A percentile compares a stretch with the other conserved stretches of the same genome.
Conservation (phyloP, 2,113 vertebrate genomes). For the western clawed frog (Xenopus tropicalis) region DNA sequence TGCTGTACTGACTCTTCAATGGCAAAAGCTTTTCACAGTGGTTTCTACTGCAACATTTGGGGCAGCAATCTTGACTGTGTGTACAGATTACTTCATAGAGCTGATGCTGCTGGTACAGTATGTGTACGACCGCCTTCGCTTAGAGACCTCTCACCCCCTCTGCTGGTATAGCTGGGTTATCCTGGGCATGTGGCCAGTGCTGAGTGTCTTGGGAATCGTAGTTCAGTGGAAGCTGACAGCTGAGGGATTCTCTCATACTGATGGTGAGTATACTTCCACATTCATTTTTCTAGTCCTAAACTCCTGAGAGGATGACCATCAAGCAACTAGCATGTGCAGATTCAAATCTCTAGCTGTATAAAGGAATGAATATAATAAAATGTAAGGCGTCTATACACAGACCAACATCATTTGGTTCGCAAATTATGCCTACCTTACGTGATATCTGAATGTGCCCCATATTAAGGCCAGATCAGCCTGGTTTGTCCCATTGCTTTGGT, state of each 20-base stretch:
- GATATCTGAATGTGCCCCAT: too few relatives aligned
- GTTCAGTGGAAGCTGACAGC: slow-evolving; percentile 83
- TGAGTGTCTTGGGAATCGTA: slow-evolving; percentile 73
- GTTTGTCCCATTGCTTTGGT: too few relatives aligned
- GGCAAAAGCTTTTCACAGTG: slow-evolving; percentile 78
- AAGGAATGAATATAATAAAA: too few relatives aligned
- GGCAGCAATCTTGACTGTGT: slow-evolving; percentile 74
- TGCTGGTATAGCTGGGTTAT: slow-evolving; percentile 89
- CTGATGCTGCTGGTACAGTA: slow-evolving; percentile 68
- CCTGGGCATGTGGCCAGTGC: slow-evolving; percentile 76
- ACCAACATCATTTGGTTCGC: too few relatives aligned
- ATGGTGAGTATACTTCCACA: slow-evolving; percentile 62
- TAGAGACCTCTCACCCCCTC: slow-evolving; percentile 62
- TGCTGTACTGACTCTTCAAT: slow-evolving; percentile 77
- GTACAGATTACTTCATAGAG: slow-evolving; percentile 80
- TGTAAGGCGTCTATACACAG: too few relatives aligned
- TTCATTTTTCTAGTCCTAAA: background rate
- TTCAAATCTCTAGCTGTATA: too few relatives aligned
- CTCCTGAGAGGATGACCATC: too few relatives aligned
- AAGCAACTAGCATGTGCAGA: too few relatives aligned
- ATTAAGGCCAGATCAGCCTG: too few relatives aligned
- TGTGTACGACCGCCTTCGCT: slow-evolving; percentile 69
- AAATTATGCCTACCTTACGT: too few relatives aligned
- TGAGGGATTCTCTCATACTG: slow-evolving; percentile 70
- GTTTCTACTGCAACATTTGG: slow-evolving; percentile 77